Percentiles rank a stretch among this genome's conserved stretches.
phyloP scores from a whole-genome alignment of 1,140 invertebrate genomes.

The Arion vulgaris region DNA sequence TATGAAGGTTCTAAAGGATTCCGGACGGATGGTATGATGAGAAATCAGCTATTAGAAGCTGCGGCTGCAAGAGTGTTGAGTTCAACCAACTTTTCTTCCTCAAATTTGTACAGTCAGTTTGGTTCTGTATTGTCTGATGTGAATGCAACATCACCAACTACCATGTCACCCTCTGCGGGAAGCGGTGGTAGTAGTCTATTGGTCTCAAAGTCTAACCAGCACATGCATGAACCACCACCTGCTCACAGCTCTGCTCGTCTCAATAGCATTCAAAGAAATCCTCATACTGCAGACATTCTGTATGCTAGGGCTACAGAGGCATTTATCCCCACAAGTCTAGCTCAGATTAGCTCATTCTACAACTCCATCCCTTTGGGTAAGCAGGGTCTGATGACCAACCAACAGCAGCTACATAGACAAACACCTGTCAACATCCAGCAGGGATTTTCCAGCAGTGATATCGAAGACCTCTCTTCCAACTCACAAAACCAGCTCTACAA shows the following conservation, averaged over 20 bases:
- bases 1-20: constrained; percentile 13
- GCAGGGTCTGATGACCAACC: background rate
- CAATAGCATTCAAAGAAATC: constrained; percentile 46
- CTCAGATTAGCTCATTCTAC: constrained; percentile 35
- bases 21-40: constrained; percentile 12
- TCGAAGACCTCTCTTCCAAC: constrained; percentile 41
- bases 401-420: constrained; percentile 40
- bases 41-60: constrained; percentile 25
- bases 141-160: background rate
- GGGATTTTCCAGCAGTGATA: constrained; percentile 43
- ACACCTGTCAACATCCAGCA: constrained; percentile 39
- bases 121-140: constrained; percentile 26
- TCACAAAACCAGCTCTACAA: constrained; percentile 48
- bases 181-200: constrained; percentile 1
- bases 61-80: constrained; percentile 25
- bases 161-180: constrained; percentile 17
- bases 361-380: constrained; percentile 6
- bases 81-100: constrained; percentile 10
- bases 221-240: constrained; percentile 56
- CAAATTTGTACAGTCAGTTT: constrained; percentile 27
- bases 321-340: constrained; percentile 34
- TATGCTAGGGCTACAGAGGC: constrained; percentile 41
- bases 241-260: constrained; percentile 54
- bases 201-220: constrained; percentile 28
- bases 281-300: constrained; percentile 43